phyloP scores from a whole-genome alignment of 2,888 invertebrate genomes.

The Nematopogon swammerdamellus region DNA sequence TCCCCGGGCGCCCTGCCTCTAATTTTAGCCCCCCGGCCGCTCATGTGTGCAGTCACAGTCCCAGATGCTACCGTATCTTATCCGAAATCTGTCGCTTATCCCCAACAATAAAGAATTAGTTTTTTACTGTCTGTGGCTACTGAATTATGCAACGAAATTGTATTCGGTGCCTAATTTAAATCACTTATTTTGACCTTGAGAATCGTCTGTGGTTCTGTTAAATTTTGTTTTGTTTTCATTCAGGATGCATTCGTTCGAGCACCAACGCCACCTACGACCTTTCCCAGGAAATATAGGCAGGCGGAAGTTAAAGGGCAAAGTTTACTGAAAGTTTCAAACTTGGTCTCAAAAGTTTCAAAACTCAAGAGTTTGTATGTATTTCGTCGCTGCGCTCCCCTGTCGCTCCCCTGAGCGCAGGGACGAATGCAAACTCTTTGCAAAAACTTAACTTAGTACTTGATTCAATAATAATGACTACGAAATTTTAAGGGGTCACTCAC shows the following conservation, averaged over 20 bases:
- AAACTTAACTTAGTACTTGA: no score
- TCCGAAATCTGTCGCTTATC: not conserved
- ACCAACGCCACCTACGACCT: no score
- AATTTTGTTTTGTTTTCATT: not conserved
- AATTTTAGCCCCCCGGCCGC: conserved; percentile 59
- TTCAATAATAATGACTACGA: no score
- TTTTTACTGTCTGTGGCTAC: not conserved
- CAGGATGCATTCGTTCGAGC: not conserved
- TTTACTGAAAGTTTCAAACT: no score
- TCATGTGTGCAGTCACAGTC: not conserved
- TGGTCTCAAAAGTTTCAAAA: no score
- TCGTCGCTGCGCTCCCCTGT: no score
- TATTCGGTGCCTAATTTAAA: not conserved
- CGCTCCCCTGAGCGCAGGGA: no score
- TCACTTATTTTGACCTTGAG: not conserved
- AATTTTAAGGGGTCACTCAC: no score
- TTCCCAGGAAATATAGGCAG: no score
- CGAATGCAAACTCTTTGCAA: no score
- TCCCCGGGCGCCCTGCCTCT: conserved; percentile 47
- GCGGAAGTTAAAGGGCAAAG: no score
- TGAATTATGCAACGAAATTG: not conserved
- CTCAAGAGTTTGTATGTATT: no score
- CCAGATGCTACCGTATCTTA: not conserved
- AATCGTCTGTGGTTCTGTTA: not conserved
- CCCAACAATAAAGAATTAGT: not conserved